A percentile compares a stretch with the other conserved stretches of the same genome.
These are phyloP conservation scores for Eugnorisma glareosa DNA, from an alignment of 2,888 invertebrate genomes.

Conservation along the genomic window DNA sequence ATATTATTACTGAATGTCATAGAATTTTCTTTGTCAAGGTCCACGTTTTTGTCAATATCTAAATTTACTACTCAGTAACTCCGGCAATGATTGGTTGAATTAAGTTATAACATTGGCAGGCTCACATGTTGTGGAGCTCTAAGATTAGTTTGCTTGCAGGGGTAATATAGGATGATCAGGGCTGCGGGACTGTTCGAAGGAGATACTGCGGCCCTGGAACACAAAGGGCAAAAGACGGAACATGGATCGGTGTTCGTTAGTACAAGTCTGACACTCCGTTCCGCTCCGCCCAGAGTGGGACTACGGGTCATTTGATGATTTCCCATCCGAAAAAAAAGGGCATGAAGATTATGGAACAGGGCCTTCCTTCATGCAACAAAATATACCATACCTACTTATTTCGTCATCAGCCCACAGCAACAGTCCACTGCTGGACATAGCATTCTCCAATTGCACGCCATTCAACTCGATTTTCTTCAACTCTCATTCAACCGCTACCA, in stretches of 20 bases:
- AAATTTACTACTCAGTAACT: background rate
- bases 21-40: background rate
- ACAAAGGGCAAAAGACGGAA: no score
- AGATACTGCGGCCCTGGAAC: no score
- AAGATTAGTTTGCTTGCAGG: background rate
- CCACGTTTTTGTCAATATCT: background rate
- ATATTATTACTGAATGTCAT: background rate
- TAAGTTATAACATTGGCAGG: background rate
- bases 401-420: no score
- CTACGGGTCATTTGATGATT: no score
- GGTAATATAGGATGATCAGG: no score
- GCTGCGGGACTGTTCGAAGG: no score
- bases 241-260: background rate
- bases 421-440: no score
- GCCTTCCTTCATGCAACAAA: background rate
- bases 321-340: background rate
- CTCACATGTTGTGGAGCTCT: background rate
- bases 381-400: background rate
- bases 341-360: background rate
- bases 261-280: no score
- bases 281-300: no score
- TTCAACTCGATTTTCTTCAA: background rate
- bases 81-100: background rate
- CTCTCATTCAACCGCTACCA: background rate
- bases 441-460: background rate